These are phyloP conservation scores for Procavia capensis DNA, from an alignment of 2,113 vertebrate species.

Conservation along the genomic window DNA sequence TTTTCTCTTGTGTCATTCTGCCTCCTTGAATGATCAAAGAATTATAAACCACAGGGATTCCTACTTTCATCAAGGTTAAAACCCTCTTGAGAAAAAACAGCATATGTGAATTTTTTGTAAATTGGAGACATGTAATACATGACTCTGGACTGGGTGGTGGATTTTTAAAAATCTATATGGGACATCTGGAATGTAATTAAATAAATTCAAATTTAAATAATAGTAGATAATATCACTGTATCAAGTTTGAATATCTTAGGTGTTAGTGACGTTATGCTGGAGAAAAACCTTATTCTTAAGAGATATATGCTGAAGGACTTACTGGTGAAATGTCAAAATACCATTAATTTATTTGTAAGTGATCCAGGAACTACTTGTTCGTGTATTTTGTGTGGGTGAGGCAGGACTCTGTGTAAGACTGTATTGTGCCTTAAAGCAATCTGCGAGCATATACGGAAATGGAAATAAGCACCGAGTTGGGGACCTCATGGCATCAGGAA, in stretches of 20 bases:
- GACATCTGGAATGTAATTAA: not conserved
- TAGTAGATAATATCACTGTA: not conserved
- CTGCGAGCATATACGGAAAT: too few species aligned
- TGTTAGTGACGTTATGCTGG: not conserved
- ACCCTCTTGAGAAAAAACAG: not conserved
- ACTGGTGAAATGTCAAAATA: not conserved
- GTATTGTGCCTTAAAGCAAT: too few species aligned
- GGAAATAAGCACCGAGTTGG: too few species aligned
- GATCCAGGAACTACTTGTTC: not conserved
- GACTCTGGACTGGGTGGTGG: not conserved
- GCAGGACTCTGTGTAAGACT: too few species aligned
- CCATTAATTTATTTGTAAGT: constrained; percentile 23
- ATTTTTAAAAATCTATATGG: not conserved
- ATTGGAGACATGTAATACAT: constrained; percentile 5
- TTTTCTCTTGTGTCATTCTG: not conserved
- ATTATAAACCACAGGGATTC: not conserved
- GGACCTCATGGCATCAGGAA: too few species aligned
- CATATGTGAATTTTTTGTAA: not conserved
- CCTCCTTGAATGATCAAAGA: not conserved
- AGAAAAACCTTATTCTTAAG: too few species aligned
- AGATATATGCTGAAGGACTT: not conserved
- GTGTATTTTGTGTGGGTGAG: too few species aligned
- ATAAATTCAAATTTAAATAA: not conserved
- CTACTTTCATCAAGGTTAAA: not conserved
- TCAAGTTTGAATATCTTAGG: not conserved